A percentile compares a stretch with the other conserved stretches of the same genome.
Conservation (phyloP, 2,888 invertebrate genomes). For the Imbricaverruca yamaguchii region DNA sequence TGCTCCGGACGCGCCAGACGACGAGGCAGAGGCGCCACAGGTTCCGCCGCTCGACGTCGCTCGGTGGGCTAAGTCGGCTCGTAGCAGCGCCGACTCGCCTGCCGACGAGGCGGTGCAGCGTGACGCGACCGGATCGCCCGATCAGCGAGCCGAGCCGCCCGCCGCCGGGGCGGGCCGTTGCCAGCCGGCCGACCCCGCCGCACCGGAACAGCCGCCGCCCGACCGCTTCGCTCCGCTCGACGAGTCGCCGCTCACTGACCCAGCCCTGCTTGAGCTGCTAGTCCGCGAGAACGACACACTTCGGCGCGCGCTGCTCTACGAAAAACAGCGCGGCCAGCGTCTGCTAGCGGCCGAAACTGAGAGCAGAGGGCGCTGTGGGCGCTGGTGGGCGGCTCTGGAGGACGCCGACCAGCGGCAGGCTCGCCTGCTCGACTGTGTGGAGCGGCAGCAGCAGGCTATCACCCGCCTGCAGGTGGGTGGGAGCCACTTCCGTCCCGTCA, state of each 20-base stretch:
- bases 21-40: neutral
- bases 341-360: neutral
- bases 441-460: constrained; percentile 5
- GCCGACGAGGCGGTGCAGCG: too few species aligned
- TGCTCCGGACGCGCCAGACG: neutral
- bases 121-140: too few species aligned
- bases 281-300: constrained; percentile 4
- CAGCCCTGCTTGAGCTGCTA: neutral
- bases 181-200: too few species aligned
- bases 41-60: neutral
- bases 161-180: too few species aligned
- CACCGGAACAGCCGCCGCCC: too few species aligned
- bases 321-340: neutral
- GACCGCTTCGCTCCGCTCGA: too few species aligned
- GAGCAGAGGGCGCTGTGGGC: neutral
- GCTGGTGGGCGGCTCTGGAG: neutral
- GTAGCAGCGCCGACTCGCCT: too few species aligned
- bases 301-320: neutral
- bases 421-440: neutral
- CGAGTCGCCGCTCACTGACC: neutral
- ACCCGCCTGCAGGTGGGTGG: neutral
- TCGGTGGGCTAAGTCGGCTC: too few species aligned
- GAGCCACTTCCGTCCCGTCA: too few species aligned
- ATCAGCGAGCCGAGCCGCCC: too few species aligned
- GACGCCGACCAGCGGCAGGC: neutral